Evolutionary conservation across 1,140 invertebrate genomes (phyloP).

Genomic region (Andricus grossulariae): DNA sequence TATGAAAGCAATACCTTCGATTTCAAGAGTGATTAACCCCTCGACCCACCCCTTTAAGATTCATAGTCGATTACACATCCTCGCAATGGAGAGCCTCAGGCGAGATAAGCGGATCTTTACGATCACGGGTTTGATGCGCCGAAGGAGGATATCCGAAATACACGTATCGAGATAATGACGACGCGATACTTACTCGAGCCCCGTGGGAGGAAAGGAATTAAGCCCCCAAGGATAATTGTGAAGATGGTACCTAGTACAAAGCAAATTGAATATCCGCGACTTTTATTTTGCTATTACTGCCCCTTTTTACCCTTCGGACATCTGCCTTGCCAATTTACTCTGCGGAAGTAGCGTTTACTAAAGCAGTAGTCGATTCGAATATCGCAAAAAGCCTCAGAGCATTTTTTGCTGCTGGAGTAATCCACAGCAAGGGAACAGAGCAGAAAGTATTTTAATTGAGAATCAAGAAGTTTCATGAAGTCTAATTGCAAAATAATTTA

Average conservation of each 20-base stretch:
- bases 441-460: too few relatives aligned
- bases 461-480: too few relatives aligned
- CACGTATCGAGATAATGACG: not conserved
- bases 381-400: not conserved
- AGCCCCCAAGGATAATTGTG: slow-evolving; percentile 29
- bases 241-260: slow-evolving; percentile 20
- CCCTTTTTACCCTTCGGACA: not conserved
- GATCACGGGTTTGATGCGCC: slow-evolving; percentile 25
- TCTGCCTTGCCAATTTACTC: not conserved
- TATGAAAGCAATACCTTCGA: slow-evolving; percentile 28
- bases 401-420: too few relatives aligned
- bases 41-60: slow-evolving; percentile 27
- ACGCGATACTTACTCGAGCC: slow-evolving; percentile 23
- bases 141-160: slow-evolving; percentile 37
- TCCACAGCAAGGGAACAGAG: too few relatives aligned
- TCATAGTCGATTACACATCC: slow-evolving; percentile 27
- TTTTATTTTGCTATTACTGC: slow-evolving; percentile 20
- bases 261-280: slow-evolving; percentile 28
- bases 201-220: slow-evolving; percentile 24
- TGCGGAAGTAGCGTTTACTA: not conserved
- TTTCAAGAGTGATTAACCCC: slow-evolving; percentile 29
- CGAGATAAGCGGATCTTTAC: slow-evolving; percentile 23
- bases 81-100: slow-evolving; percentile 6
- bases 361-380: not conserved
- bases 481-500: too few relatives aligned